These are phyloP conservation scores for Daubentonia madagascariensis DNA, from an alignment of 2,113 vertebrate species.

Conservation along the genomic window DNA sequence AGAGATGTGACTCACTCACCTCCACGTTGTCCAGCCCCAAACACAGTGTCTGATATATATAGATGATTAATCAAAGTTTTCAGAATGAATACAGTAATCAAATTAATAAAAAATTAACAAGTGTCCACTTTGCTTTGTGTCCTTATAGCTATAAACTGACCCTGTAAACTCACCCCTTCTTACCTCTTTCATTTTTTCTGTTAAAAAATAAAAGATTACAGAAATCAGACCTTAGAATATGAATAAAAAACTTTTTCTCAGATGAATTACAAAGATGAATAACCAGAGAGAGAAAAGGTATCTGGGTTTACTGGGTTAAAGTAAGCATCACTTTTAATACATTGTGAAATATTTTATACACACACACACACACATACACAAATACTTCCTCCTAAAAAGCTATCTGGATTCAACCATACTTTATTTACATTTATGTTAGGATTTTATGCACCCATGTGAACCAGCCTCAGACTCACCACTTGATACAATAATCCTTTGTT, in stretches of 20 bases:
- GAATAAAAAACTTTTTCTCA: neutral
- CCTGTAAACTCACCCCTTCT: neutral
- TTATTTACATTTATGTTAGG: conserved; percentile 22
- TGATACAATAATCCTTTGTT: conserved; percentile 48
- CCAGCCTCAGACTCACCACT: neutral
- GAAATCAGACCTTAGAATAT: neutral
- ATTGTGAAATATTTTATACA: conserved; percentile 27
- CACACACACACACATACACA: neutral
- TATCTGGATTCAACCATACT: conserved; percentile 41
- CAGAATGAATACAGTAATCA: neutral
- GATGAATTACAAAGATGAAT: neutral
- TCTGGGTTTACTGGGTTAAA: neutral
- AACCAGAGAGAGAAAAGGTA: neutral
- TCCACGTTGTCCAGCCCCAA: neutral
- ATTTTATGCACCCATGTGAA: conserved; percentile 25
- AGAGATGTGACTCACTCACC: neutral
- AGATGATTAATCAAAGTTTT: neutral
- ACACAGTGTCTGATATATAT: neutral
- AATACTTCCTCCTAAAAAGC: neutral
- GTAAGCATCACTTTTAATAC: neutral
- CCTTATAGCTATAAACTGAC: neutral
- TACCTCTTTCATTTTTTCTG: neutral
- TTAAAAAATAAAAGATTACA: neutral
- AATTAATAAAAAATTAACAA: neutral
- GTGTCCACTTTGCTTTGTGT: neutral